Evolutionary conservation across 1,140 invertebrate genomes (phyloP).

Genomic region (Drosophila suzukii): DNA sequence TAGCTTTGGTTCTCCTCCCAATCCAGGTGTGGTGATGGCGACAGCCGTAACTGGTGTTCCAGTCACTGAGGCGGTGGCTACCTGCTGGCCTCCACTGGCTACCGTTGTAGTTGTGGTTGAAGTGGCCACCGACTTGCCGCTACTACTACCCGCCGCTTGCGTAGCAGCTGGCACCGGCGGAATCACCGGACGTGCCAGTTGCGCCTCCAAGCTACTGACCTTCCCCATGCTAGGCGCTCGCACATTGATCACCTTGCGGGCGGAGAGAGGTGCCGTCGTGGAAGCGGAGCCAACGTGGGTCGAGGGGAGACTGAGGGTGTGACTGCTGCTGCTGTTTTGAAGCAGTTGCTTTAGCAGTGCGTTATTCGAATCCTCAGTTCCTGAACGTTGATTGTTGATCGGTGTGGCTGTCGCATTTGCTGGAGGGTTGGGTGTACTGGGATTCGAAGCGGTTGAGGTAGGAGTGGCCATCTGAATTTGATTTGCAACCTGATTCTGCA

Average conservation of each 20-base stretch:
- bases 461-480: constrained; percentile 3
- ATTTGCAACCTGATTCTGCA: background rate
- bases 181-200: constrained; percentile 89
- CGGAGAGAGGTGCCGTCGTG: constrained; percentile 81
- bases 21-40: background rate
- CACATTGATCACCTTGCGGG: constrained; percentile 85
- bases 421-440: constrained; percentile 3
- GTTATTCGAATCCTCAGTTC: constrained; percentile 93
- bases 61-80: constrained; percentile 42
- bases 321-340: constrained; percentile 91
- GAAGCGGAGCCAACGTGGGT: constrained; percentile 48
- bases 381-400: constrained; percentile 85
- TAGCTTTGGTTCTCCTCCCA: constrained; percentile 22
- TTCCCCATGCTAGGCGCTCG: constrained; percentile 87
- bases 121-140: constrained; percentile 78
- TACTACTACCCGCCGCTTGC: constrained; percentile 44
- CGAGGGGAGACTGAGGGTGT: constrained; percentile 72
- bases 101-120: constrained; percentile 23
- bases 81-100: constrained; percentile 25
- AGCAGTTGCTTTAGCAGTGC: constrained; percentile 95
- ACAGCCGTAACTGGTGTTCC: constrained; percentile 3
- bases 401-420: background rate
- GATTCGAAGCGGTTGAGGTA: background rate
- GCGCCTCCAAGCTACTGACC: constrained; percentile 90
- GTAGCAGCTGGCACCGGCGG: constrained; percentile 85